These are phyloP conservation scores for Cerceris ruficornis DNA, from an alignment of 2,888 invertebrate species.

Conservation along the genomic window DNA sequence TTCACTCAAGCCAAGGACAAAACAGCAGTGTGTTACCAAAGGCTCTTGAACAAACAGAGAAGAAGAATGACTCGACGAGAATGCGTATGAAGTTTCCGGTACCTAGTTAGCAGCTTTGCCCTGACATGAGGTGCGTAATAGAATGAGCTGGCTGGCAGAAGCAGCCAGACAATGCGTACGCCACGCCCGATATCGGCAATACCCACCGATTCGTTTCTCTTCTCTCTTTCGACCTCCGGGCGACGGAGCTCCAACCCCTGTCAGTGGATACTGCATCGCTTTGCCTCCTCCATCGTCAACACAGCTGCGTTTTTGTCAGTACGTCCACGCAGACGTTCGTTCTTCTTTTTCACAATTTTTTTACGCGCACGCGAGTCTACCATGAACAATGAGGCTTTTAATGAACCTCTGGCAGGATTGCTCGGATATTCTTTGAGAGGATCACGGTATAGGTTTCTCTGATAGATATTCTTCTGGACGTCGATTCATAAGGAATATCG, in stretches of 20 bases:
- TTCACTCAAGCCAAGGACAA: too few relatives aligned
- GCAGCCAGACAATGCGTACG: slow-evolving; percentile 57
- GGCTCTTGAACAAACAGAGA: too few relatives aligned
- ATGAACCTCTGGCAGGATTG: slow-evolving; percentile 42
- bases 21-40: too few relatives aligned
- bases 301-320: slow-evolving; percentile 36
- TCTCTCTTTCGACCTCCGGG: slow-evolving; percentile 43
- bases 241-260: slow-evolving; percentile 35
- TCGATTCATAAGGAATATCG: not conserved
- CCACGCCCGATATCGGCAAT: slow-evolving; percentile 63
- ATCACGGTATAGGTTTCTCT: not conserved
- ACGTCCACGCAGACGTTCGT: slow-evolving; percentile 18
- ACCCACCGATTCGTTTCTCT: slow-evolving; percentile 54
- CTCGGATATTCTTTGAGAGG: slow-evolving; percentile 13
- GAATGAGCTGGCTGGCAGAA: slow-evolving; percentile 52
- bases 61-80: not conserved
- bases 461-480: not conserved
- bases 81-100: slow-evolving; percentile 45
- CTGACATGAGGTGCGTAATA: slow-evolving; percentile 63
- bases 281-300: slow-evolving; percentile 13
- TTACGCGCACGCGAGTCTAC: slow-evolving; percentile 5
- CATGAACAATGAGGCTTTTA: slow-evolving; percentile 54
- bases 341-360: slow-evolving; percentile 4
- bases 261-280: slow-evolving; percentile 25
- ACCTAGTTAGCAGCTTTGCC: slow-evolving; percentile 59